phyloP scores from a whole-genome alignment of 2,797 vertebrate species.

The Gallirallus australis region DNA sequence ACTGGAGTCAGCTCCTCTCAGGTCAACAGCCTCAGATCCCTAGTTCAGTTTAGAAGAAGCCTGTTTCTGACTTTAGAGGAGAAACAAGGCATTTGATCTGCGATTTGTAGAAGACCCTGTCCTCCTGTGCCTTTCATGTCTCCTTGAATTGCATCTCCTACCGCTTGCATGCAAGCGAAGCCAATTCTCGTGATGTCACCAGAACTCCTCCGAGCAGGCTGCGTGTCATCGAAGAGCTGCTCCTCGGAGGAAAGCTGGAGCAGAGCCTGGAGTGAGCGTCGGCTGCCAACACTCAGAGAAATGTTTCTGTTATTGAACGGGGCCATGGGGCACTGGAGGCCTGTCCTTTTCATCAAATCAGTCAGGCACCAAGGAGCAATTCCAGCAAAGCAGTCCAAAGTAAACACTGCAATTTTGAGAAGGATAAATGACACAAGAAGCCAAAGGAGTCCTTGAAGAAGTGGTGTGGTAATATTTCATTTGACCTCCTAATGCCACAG shows the following conservation, averaged over 20 bases:
- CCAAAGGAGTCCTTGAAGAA: constrained; percentile 8
- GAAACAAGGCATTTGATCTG: not conserved
- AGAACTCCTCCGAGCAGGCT: not conserved
- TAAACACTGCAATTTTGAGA: constrained; percentile 9
- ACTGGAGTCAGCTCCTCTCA: not conserved
- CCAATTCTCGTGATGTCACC: not conserved
- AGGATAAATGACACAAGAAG: constrained; percentile 6
- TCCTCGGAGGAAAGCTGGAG: not conserved
- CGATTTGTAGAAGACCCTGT: accelerated
- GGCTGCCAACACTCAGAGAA: not conserved
- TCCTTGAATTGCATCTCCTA: not conserved
- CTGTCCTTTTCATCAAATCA: constrained; percentile 6
- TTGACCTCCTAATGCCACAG: not conserved
- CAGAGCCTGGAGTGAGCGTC: not conserved
- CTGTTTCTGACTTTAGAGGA: not conserved
- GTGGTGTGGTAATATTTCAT: not conserved
- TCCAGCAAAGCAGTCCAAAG: constrained; percentile 16
- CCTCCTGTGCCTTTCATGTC: not conserved
- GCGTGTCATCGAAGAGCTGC: not conserved
- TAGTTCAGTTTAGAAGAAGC: accelerated
- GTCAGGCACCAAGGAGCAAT: not conserved
- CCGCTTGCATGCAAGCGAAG: accelerated
- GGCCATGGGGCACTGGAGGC: not conserved
- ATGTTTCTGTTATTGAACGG: not conserved
- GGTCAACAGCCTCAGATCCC: not conserved